phyloP scores from a whole-genome alignment of 2,888 invertebrate genomes.

The Leucania comma region DNA sequence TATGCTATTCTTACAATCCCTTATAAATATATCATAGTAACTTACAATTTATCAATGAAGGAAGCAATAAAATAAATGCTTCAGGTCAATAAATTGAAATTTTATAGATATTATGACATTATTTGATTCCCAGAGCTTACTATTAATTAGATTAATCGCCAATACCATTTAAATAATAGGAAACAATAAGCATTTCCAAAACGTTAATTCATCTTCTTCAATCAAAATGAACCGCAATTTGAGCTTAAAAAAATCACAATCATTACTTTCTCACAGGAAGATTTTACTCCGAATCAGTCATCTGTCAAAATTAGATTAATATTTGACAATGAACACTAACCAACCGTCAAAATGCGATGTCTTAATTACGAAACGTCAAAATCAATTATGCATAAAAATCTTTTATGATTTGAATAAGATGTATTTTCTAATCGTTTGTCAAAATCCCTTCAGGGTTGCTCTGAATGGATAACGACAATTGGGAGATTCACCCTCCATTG shows the following conservation, averaged over 20 bases:
- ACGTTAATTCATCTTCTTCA: conserved; percentile 62
- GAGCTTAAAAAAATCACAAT: conserved; percentile 51
- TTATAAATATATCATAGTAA: neutral
- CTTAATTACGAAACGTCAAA: conserved; percentile 78
- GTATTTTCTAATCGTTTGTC: conserved; percentile 80
- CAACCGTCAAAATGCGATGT: conserved; percentile 73
- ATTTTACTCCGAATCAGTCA: conserved; percentile 73
- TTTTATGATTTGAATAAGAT: conserved; percentile 84
- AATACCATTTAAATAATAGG: conserved; percentile 20
- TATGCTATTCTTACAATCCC: too few relatives aligned
- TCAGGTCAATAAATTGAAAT: too few relatives aligned
- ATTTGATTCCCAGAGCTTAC: neutral
- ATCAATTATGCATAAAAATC: conserved; percentile 83
- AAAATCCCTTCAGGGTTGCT: conserved; percentile 72
- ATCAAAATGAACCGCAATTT: conserved; percentile 32
- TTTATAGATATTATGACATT: too few relatives aligned
- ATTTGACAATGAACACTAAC: conserved; percentile 76
- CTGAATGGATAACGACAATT: conserved; percentile 53
- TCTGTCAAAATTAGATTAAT: conserved; percentile 81
- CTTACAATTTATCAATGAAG: neutral
- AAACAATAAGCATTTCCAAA: conserved; percentile 29
- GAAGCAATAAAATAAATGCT: too few relatives aligned
- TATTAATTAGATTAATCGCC: conserved; percentile 4
- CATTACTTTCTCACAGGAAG: conserved; percentile 76
- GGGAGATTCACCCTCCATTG: conserved; percentile 61